Evolutionary conservation across 1,140 invertebrate genomes (phyloP).

Genomic region (Pseudomyrmex cubaensis): DNA sequence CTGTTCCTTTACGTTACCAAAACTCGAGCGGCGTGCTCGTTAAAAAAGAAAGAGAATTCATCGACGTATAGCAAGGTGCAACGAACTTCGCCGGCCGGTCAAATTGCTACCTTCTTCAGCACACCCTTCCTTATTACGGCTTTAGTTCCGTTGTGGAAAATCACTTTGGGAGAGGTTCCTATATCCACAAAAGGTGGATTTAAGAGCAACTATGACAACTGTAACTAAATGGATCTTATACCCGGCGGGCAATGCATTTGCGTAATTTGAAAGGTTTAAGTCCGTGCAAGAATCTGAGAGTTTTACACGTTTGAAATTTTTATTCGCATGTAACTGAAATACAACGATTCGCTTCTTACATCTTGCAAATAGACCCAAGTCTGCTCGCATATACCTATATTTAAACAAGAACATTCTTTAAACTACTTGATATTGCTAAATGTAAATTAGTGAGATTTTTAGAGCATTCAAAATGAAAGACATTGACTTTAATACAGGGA

Average conservation of each 20-base stretch:
- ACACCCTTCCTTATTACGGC: slow-evolving; percentile 52
- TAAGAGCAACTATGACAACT: slow-evolving; percentile 12
- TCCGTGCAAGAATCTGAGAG: neutral
- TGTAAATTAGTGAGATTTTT: slow-evolving; percentile 1
- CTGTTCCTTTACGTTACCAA: neutral
- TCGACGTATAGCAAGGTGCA: slow-evolving; percentile 27
- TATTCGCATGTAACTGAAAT: neutral
- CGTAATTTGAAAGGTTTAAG: neutral
- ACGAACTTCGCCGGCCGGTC: slow-evolving; percentile 23
- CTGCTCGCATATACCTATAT: neutral
- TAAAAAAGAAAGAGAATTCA: neutral
- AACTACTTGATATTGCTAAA: neutral
- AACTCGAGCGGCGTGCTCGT: slow-evolving; percentile 28
- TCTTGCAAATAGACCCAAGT: neutral
- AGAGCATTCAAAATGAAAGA: neutral
- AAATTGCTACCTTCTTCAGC: slow-evolving; percentile 64
- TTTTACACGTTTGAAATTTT: neutral
- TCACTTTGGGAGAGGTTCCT: slow-evolving; percentile 48
- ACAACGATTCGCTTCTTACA: neutral
- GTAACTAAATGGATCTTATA: neutral
- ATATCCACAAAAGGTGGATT: slow-evolving; percentile 18
- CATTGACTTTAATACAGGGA: neutral
- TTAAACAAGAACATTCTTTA: neutral
- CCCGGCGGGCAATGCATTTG: neutral
- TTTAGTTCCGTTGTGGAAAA: slow-evolving; percentile 53